Percentiles rank a stretch among this genome's conserved stretches.
These are phyloP conservation scores for Pygmarrhopalites habei DNA, from an alignment of 1,140 invertebrate genomes.

Conservation along the genomic window DNA sequence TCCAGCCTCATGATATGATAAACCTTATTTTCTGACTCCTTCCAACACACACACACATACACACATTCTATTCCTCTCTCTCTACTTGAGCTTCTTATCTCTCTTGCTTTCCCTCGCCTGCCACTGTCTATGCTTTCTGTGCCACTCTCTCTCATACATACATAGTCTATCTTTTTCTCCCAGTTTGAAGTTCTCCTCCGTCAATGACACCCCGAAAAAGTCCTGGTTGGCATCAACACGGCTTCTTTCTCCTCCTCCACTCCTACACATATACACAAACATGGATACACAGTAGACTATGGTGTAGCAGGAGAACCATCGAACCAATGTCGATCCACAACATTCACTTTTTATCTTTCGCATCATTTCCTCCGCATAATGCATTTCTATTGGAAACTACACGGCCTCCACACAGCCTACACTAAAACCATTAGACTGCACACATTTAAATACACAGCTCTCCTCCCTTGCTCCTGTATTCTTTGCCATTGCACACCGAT, in stretches of 20 bases:
- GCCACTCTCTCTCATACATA: constrained; percentile 3
- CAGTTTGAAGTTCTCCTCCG: constrained; percentile 4
- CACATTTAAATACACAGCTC: constrained; percentile 27
- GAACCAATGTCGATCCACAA: constrained; percentile 28
- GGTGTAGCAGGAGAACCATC: too few relatives aligned
- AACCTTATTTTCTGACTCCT: too few relatives aligned
- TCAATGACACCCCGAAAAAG: constrained; percentile 20
- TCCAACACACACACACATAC: too few relatives aligned
- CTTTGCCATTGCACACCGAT: constrained; percentile 7
- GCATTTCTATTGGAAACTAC: constrained; percentile 20
- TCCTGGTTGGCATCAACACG: constrained; percentile 8
- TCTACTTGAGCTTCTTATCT: too few relatives aligned
- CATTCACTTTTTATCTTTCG: constrained; percentile 36
- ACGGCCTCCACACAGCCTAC: background rate
- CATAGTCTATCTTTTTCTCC: background rate
- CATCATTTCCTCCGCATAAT: constrained; percentile 35
- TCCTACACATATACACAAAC: too few relatives aligned
- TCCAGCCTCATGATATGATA: too few relatives aligned
- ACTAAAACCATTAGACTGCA: constrained; percentile 18
- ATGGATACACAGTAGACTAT: too few relatives aligned
- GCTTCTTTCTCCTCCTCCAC: too few relatives aligned
- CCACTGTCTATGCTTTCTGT: too few relatives aligned
- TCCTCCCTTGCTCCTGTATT: background rate
- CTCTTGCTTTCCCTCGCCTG: too few relatives aligned
- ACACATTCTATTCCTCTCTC: too few relatives aligned